Evolutionary conservation across 2,888 invertebrate genomes (phyloP).

Genomic region (Abscondita cerata): DNA sequence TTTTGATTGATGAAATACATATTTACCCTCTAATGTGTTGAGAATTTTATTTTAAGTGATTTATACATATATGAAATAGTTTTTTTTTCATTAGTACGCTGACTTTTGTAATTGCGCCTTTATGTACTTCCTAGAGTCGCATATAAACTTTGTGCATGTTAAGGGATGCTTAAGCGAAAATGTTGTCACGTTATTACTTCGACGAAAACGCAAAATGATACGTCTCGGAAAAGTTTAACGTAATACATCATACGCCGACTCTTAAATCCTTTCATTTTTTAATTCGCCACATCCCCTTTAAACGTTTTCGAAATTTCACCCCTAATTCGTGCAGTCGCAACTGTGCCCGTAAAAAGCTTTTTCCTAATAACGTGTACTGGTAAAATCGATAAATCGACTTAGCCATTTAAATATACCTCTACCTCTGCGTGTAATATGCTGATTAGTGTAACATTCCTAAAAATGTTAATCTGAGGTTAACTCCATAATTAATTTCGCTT

Average conservation of each 20-base stretch:
- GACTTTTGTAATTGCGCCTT: too few species aligned
- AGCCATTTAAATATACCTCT: slow-evolving; percentile 18
- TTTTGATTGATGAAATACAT: too few species aligned
- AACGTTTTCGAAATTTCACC: slow-evolving; percentile 9
- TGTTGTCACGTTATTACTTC: too few species aligned
- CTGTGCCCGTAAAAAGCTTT: slow-evolving; percentile 14
- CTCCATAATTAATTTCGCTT: slow-evolving; percentile 34
- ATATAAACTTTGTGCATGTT: too few species aligned
- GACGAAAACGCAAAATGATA: too few species aligned
- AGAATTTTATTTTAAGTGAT: too few species aligned
- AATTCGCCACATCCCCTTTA: slow-evolving; percentile 11
- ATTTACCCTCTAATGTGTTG: too few species aligned
- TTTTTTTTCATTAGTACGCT: too few species aligned
- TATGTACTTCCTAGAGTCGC: too few species aligned
- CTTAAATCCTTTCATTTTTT: slow-evolving; percentile 11
- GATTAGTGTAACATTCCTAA: slow-evolving; percentile 27
- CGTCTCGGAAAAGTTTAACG: too few species aligned
- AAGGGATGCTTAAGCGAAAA: too few species aligned
- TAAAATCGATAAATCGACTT: slow-evolving; percentile 22
- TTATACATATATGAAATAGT: too few species aligned
- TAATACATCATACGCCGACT: background rate
- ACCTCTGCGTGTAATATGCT: slow-evolving; percentile 19
- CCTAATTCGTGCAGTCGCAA: slow-evolving; percentile 12
- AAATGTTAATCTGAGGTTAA: slow-evolving; percentile 34
- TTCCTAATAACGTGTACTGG: slow-evolving; percentile 5